Conservation (phyloP, 2,113 vertebrate species). For the Pica pica region DNA sequence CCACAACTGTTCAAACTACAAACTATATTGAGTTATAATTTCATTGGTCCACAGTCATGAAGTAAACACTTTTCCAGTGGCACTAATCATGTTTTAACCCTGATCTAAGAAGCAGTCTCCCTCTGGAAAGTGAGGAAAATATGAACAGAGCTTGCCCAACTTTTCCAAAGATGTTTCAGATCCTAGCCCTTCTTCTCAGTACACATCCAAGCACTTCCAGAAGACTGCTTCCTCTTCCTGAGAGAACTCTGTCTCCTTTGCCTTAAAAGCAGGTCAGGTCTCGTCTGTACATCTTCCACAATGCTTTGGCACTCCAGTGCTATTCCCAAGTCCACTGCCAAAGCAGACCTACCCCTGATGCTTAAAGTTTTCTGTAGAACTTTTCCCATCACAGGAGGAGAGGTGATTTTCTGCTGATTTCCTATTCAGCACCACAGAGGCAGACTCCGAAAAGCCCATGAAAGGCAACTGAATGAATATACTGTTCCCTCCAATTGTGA, state of each 20-base stretch:
- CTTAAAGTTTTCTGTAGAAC: not conserved
- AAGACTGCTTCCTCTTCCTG: not conserved
- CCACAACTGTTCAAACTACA: slow-evolving; percentile 33
- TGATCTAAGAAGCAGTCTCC: not conserved
- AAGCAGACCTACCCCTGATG: not conserved
- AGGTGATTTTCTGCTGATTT: slow-evolving; percentile 17
- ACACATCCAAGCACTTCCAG: not conserved
- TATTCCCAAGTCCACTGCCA: not conserved
- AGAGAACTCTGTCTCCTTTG: not conserved
- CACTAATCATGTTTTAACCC: not conserved
- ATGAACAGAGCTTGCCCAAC: not conserved
- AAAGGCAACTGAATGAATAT: slow-evolving; percentile 37
- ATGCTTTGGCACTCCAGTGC: not conserved
- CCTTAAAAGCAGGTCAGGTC: not conserved
- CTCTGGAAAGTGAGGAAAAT: not conserved
- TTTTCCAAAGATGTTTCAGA: not conserved
- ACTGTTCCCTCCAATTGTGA: slow-evolving; percentile 28
- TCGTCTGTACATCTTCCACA: not conserved
- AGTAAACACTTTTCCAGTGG: slow-evolving; percentile 37
- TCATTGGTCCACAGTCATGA: slow-evolving; percentile 39
- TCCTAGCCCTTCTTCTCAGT: not conserved
- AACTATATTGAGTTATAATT: slow-evolving; percentile 44
- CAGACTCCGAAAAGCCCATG: not conserved
- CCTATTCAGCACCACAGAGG: not conserved
- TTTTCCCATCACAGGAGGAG: not conserved